Evolutionary conservation across 1,140 invertebrate species (phyloP).

Genomic region (Phocides pigmalion): DNA sequence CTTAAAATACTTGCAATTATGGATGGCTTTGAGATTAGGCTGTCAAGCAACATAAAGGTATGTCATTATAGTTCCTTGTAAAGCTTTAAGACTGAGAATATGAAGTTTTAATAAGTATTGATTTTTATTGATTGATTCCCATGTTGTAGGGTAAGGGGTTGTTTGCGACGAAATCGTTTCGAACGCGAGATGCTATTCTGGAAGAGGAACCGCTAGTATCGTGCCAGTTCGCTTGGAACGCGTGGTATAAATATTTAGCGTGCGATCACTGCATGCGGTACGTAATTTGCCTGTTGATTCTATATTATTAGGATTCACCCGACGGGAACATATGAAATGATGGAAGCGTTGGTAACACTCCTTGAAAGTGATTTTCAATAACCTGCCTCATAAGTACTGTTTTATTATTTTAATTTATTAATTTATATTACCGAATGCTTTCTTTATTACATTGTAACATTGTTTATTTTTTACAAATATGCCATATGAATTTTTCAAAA

Average conservation of each 20-base stretch:
- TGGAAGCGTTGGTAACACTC: neutral
- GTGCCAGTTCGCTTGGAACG: slow-evolving; percentile 97
- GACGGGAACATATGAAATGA: neutral
- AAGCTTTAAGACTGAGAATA: no score
- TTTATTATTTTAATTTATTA: no score
- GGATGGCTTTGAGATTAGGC: slow-evolving; percentile 60
- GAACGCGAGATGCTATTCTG: slow-evolving; percentile 91
- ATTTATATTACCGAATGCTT: no score
- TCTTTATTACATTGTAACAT: no score
- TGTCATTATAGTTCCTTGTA: slow-evolving; percentile 1
- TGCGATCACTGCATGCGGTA: slow-evolving; percentile 96
- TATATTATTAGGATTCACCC: neutral
- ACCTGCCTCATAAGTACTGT: no score
- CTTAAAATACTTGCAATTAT: slow-evolving; percentile 33
- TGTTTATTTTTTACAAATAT: no score
- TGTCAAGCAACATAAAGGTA: slow-evolving; percentile 66
- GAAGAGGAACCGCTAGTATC: slow-evolving; percentile 94
- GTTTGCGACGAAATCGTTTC: slow-evolving; percentile 89
- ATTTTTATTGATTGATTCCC: slow-evolving; percentile 8
- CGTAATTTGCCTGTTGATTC: slow-evolving; percentile 18
- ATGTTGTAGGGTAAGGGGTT: slow-evolving; percentile 92
- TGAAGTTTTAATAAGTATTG: slow-evolving; percentile 3
- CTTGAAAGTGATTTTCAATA: no score
- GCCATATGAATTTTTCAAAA: no score
- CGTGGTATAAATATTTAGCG: slow-evolving; percentile 93